phyloP scores from a whole-genome alignment of 1,140 invertebrate genomes.

The Parasteatoda tepidariorum region DNA sequence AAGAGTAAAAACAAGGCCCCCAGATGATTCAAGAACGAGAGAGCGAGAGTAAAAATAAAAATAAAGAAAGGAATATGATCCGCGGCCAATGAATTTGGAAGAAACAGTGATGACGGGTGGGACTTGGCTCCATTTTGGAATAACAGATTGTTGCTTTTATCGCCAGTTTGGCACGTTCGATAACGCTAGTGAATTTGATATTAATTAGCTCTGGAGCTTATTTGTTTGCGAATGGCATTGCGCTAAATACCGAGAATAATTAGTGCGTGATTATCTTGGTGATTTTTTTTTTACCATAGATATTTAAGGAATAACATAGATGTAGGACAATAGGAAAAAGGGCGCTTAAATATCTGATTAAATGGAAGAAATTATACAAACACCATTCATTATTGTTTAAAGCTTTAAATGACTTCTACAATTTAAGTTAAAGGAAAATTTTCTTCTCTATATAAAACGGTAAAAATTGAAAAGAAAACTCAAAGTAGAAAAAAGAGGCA shows the following conservation, averaged over 20 bases:
- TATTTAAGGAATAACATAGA: not conserved
- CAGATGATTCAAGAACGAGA: constrained; percentile 41
- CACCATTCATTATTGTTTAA: no score
- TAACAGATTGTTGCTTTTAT: not conserved
- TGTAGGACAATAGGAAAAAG: not conserved
- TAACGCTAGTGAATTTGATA: not conserved
- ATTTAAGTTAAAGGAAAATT: no score
- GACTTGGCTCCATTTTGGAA: not conserved
- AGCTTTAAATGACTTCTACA: no score
- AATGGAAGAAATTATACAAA: no score
- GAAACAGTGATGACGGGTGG: constrained; percentile 34
- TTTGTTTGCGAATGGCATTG: not conserved
- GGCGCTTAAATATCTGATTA: not conserved
- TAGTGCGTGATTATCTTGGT: not conserved
- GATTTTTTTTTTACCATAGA: not conserved
- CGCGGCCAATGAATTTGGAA: constrained; percentile 38
- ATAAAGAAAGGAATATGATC: not conserved
- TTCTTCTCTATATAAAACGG: no score
- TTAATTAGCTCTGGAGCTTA: not conserved
- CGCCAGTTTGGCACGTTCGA: not conserved
- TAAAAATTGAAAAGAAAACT: no score
- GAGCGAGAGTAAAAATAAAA: constrained; percentile 6
- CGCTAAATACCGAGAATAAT: not conserved
- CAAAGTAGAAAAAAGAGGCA: no score
- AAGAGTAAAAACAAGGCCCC: constrained; percentile 53